Evolutionary conservation across 2,888 invertebrate species (phyloP).

Genomic region (Chrysomela aeneicollis): DNA sequence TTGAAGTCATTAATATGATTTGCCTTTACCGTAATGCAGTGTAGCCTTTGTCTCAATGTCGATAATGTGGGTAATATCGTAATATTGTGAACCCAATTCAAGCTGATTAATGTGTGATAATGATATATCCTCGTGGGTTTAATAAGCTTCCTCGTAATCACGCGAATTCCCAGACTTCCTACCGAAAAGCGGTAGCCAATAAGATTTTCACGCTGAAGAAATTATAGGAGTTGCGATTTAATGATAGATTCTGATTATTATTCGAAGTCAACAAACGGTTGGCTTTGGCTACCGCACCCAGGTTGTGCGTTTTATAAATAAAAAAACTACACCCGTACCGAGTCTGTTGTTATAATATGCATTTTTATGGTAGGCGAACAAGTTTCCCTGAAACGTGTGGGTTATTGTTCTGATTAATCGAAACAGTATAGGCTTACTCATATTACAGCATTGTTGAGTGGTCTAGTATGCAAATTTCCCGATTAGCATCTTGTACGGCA

Average conservation of each 20-base stretch:
- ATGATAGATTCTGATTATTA: slow-evolving; percentile 2
- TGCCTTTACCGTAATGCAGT: too few relatives aligned
- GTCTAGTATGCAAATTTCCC: slow-evolving; percentile 28
- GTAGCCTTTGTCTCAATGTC: neutral
- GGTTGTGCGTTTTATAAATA: neutral
- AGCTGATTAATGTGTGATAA: slow-evolving; percentile 3
- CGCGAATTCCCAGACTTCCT: neutral
- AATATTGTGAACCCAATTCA: neutral
- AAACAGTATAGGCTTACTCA: slow-evolving; percentile 34
- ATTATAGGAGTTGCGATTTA: slow-evolving; percentile 16
- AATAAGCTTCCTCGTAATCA: neutral
- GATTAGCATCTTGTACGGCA: slow-evolving; percentile 28
- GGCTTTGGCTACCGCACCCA: neutral
- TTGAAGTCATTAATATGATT: too few relatives aligned
- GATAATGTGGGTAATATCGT: neutral
- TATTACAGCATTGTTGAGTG: slow-evolving; percentile 33
- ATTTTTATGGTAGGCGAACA: slow-evolving; percentile 41
- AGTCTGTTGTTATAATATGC: neutral
- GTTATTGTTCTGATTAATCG: slow-evolving; percentile 37
- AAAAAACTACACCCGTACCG: neutral
- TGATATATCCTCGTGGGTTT: neutral
- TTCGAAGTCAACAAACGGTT: neutral
- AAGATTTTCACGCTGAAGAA: neutral
- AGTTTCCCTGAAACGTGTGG: slow-evolving; percentile 36
- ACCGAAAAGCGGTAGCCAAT: neutral